Evolutionary conservation across 2,113 vertebrate species (phyloP), one percentile per base, ranked within the genome.

Genomic region (Falcunculus frontatus): DNA sequence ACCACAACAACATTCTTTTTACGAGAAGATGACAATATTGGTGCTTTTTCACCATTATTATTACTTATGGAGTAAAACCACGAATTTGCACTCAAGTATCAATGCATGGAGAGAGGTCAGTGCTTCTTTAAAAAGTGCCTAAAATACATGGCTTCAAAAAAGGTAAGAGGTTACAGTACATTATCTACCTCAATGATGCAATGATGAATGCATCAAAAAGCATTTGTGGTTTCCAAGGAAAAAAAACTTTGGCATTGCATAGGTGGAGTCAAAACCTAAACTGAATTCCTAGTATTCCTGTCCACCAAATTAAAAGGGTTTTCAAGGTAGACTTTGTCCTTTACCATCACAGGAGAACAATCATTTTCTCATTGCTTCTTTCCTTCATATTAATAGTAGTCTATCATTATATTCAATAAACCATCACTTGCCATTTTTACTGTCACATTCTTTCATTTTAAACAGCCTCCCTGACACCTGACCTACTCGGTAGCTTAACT

Each of bases 1-100:
- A 12, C 30, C 30, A 68, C 1, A 12, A n/a, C 30, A 68, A 30
- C n/a, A 32, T 12, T 27, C 6, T 37, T 52, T 46, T 47, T 77
- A 37, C 0, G 1, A 59, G 30, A 37, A 55, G 33, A 12, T 39
- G 35, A 59, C 7, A 84, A 75, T 19, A 63, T 3, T 35, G 10
- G 3, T 46, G 25, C 52, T 56, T 8, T 63, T 83, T 16, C 32
- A 16, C 27, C 27, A 68, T 23, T 47, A 60, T 20, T 79, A 64
- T 20, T 73, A 70, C 5, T 52, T 32, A 30, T 1, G 8, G 18
- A 42, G 14, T 42, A 50, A 79, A n/a, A 2, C 0, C 5, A 44
- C 1, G 0, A 68, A 80, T 19, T 64, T 53, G 49, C 3, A 29
- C 3, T 50, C 10, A 65, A 57, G 16, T 63, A 63, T 41, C 8